phyloP scores from a whole-genome alignment of 1,140 invertebrate species.

The Pygmarrhopalites habei region DNA sequence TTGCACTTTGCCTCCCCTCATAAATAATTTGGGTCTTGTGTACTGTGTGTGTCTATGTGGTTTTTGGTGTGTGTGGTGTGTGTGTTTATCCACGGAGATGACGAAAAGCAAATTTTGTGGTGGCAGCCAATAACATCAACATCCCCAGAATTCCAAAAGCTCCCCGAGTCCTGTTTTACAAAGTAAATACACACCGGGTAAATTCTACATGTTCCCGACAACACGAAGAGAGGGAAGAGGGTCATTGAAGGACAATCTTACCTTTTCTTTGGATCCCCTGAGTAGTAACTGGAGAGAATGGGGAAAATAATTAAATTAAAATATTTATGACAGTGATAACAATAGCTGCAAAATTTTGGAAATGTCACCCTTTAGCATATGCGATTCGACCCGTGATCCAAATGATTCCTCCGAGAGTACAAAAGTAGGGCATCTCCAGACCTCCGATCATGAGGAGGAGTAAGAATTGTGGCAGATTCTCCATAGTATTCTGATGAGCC shows the following conservation, averaged over 20 bases:
- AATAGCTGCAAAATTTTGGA: no score
- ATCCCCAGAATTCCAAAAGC: slow-evolving; percentile 46
- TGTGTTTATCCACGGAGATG: slow-evolving; percentile 22
- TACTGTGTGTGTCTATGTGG: no score
- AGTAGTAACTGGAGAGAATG: no score
- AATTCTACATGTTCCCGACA: no score
- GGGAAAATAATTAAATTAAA: no score
- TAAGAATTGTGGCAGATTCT: slow-evolving; percentile 47
- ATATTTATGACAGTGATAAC: no score
- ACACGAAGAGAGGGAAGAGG: no score
- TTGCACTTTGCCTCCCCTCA: no score
- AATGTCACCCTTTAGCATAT: slow-evolving; percentile 49
- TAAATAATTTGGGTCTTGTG: no score
- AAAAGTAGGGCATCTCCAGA: slow-evolving; percentile 46
- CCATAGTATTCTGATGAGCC: slow-evolving; percentile 42
- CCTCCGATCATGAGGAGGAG: slow-evolving; percentile 47
- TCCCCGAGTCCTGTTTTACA: slow-evolving; percentile 42
- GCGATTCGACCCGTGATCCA: slow-evolving; percentile 43
- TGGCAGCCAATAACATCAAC: slow-evolving; percentile 43
- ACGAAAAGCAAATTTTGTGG: slow-evolving; percentile 42
- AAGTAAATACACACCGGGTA: no score
- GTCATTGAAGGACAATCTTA: not conserved
- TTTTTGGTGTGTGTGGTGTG: no score
- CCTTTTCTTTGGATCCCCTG: slow-evolving; percentile 44
- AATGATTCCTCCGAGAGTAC: slow-evolving; percentile 40